phyloP scores from a whole-genome alignment of 2,888 invertebrate genomes.

The Gari tellinella region DNA sequence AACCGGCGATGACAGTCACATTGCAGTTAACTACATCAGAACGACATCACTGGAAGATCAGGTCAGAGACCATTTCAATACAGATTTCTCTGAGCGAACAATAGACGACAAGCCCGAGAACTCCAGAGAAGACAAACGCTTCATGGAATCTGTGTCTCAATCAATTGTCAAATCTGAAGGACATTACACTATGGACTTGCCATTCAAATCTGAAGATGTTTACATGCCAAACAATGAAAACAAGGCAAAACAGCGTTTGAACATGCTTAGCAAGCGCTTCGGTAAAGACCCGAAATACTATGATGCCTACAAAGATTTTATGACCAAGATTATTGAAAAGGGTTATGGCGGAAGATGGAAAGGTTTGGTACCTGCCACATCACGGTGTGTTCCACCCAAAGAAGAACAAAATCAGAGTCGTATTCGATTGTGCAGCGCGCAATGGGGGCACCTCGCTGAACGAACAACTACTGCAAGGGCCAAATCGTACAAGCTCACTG shows the following conservation, averaged over 20 bases:
- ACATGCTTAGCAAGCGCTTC: not conserved
- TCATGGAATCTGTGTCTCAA: constrained; percentile 19
- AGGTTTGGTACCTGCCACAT: constrained; percentile 24
- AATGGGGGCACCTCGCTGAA: constrained; percentile 39
- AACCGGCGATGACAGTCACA: not conserved
- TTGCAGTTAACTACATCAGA: constrained; percentile 10
- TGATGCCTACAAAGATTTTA: constrained; percentile 2
- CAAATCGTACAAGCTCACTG: constrained; percentile 43
- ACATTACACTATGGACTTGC: constrained; percentile 42
- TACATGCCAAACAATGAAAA: constrained; percentile 8
- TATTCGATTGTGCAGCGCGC: constrained; percentile 48
- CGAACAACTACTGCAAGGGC: constrained; percentile 36
- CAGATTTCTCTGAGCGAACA: constrained; percentile 42
- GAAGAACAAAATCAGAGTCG: constrained; percentile 18
- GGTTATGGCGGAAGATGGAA: constrained; percentile 7
- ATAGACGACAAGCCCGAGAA: constrained; percentile 21
- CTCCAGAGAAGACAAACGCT: constrained; percentile 33
- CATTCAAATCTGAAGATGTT: constrained; percentile 14
- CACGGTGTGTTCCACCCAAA: constrained; percentile 35
- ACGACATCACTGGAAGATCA: constrained; percentile 5
- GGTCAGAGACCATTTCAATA: constrained; percentile 21
- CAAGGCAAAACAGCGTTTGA: not conserved
- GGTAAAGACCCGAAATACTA: not conserved
- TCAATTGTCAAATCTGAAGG: constrained; percentile 9
- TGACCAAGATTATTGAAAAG: constrained; percentile 15